These are phyloP conservation scores for Xerus rutilus DNA, from an alignment of 2,797 vertebrate species.

Conservation along the genomic window DNA sequence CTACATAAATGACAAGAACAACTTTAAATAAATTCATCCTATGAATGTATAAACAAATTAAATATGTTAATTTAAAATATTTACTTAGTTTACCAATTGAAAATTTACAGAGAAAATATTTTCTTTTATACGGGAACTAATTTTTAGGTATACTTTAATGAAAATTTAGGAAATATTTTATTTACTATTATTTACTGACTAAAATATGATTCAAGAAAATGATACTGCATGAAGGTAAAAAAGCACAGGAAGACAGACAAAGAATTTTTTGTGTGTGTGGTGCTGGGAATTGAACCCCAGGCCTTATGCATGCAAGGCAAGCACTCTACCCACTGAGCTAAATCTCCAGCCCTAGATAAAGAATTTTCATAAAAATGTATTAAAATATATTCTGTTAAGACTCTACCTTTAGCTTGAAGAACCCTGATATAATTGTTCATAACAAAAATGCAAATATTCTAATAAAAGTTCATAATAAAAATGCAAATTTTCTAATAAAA, in stretches of 20 bases:
- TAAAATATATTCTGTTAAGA: neutral
- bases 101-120: neutral
- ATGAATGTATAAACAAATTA: neutral
- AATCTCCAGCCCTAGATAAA: neutral
- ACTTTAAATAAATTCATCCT: neutral
- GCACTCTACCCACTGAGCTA: too few species aligned
- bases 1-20: neutral
- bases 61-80: neutral
- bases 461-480: neutral
- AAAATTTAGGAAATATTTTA: neutral
- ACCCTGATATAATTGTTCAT: rapidly evolving
- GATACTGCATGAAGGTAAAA: neutral
- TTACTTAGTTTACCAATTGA: neutral
- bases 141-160: neutral
- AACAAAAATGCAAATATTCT: neutral
- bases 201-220: neutral
- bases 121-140: neutral
- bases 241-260: neutral
- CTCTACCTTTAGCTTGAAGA: neutral
- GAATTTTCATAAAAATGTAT: neutral
- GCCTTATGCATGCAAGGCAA: too few species aligned
- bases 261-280: too few species aligned
- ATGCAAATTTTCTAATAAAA: neutral
- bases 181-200: neutral
- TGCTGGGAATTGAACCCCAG: too few species aligned